These are phyloP conservation scores for Zele albiditarsus DNA, from an alignment of 2,888 invertebrate genomes.

Conservation along the genomic window DNA sequence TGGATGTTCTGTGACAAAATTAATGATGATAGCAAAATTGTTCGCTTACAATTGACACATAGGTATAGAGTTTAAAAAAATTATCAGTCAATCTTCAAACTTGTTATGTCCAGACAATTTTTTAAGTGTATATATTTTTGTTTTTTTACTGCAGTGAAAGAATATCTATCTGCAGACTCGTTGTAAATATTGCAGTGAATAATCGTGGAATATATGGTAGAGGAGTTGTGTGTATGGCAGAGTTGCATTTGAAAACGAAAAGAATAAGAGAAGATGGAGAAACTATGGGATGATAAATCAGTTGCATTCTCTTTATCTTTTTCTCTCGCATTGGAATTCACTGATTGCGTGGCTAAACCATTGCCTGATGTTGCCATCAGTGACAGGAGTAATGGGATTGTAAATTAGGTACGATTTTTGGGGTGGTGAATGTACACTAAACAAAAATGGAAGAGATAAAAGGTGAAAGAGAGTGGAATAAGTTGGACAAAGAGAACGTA, in stretches of 20 bases:
- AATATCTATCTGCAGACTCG: not conserved
- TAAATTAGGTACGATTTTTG: constrained; percentile 45
- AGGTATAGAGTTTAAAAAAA: not conserved
- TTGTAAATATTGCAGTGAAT: constrained; percentile 22
- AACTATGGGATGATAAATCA: constrained; percentile 43
- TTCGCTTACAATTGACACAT: constrained; percentile 2
- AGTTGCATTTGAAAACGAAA: not conserved
- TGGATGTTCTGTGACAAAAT: constrained; percentile 22
- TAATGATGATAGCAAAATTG: constrained; percentile 26
- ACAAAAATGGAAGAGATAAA: constrained; percentile 24
- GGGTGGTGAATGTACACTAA: constrained; percentile 17
- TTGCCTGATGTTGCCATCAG: constrained; percentile 14
- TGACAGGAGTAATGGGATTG: constrained; percentile 45
- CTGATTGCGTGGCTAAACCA: constrained; percentile 31
- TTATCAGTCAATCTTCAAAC: not conserved
- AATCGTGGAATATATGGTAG: constrained; percentile 11
- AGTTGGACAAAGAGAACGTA: not conserved
- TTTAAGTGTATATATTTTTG: not conserved
- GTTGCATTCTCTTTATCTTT: not conserved
- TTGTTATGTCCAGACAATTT: not conserved
- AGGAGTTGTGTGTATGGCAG: not conserved
- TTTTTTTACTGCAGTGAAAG: not conserved
- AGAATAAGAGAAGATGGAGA: constrained; percentile 15
- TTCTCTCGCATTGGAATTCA: constrained; percentile 21
- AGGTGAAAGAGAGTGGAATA: not conserved